Percentiles rank a stretch among this genome's conserved stretches.
Evolutionary conservation across 2,888 invertebrate species (phyloP).

Genomic region (Agriopis aurantiaria): DNA sequence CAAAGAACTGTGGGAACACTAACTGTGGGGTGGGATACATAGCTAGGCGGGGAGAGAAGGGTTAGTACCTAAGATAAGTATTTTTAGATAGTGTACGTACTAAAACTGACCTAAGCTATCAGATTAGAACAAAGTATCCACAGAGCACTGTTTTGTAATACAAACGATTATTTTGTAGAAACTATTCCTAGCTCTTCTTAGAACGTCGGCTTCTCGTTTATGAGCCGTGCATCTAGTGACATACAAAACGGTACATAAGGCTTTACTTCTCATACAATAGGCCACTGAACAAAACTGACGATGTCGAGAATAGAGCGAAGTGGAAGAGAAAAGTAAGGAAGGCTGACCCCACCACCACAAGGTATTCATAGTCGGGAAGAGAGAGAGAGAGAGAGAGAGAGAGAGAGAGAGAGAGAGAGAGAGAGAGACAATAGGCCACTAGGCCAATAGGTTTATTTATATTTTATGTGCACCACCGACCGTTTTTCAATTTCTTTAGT

Average conservation of each 20-base stretch:
- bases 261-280: not conserved
- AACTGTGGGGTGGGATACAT: not conserved
- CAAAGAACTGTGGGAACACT: too few species aligned
- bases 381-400: too few species aligned
- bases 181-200: constrained; percentile 50
- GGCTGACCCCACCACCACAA: too few species aligned
- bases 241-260: constrained; percentile 5
- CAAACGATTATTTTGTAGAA: constrained; percentile 31
- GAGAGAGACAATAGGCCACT: too few species aligned
- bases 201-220: constrained; percentile 49
- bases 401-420: too few species aligned
- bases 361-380: too few species aligned
- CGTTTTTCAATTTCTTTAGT: too few species aligned
- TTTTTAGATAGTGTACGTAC: not conserved
- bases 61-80: not conserved
- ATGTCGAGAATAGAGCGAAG: too few species aligned
- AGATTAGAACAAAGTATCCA: constrained; percentile 15
- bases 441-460: too few species aligned
- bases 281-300: too few species aligned
- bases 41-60: not conserved
- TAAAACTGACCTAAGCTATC: constrained; percentile 27
- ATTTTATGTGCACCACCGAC: too few species aligned
- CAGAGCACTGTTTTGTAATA: constrained; percentile 35
- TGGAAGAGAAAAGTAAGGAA: too few species aligned
- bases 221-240: constrained; percentile 37